Evolutionary conservation across 92 coral and sea anemone genomes (phyloP).

Genomic region (Zoanthus sansibaricus): DNA sequence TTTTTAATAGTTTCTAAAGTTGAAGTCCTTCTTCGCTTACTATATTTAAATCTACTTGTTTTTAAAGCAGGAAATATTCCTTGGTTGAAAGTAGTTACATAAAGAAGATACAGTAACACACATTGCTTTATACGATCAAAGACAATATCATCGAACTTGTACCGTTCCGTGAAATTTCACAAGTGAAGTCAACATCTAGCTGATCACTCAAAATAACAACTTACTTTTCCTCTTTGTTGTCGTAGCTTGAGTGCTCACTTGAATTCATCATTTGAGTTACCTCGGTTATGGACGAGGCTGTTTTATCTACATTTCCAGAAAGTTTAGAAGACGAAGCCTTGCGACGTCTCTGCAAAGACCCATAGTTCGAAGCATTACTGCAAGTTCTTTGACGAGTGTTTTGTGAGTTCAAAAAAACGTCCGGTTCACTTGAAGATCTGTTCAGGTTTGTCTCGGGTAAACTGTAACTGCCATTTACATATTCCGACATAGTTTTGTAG

Average conservation of each 20-base stretch:
- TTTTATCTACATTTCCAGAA: conserved; percentile 17
- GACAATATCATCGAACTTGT: too few species aligned
- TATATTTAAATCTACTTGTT: too few species aligned
- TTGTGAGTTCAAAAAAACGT: conserved; percentile 27
- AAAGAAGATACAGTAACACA: too few species aligned
- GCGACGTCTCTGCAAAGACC: conserved; percentile 37
- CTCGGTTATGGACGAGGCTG: background rate
- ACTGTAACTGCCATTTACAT: conserved; percentile 20
- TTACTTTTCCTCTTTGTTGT: conserved; percentile 5
- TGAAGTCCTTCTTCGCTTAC: too few species aligned
- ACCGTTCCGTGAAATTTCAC: too few species aligned
- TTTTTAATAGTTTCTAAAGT: too few species aligned
- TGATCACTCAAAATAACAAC: background rate
- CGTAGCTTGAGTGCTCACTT: conserved; percentile 2
- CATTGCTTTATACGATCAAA: too few species aligned
- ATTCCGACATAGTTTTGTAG: conserved; percentile 35
- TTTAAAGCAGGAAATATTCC: too few species aligned
- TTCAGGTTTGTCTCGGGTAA: conserved; percentile 18
- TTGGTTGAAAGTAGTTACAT: too few species aligned
- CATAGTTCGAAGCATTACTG: conserved; percentile 25
- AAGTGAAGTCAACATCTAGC: too few species aligned
- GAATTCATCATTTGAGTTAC: conserved; percentile 7
- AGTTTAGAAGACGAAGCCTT: conserved; percentile 29
- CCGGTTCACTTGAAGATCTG: conserved; percentile 49
- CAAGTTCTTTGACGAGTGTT: conserved; percentile 38